These are phyloP conservation scores for Heteronetta atricapilla DNA, from an alignment of 2,113 vertebrate species.

Conservation along the genomic window DNA sequence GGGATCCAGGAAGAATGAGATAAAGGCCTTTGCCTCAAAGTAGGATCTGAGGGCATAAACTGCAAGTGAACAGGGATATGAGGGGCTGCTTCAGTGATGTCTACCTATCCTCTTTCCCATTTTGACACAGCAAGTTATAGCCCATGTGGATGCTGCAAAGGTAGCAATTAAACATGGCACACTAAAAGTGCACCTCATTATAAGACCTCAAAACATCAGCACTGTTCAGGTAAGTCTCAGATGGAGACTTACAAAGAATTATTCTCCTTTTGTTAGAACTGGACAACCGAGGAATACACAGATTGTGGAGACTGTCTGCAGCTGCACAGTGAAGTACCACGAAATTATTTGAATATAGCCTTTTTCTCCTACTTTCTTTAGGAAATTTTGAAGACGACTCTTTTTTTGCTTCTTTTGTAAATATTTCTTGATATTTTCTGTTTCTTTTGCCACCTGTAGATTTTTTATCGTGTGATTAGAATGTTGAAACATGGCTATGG, in stretches of 20 bases:
- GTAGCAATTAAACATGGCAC: rapidly evolving
- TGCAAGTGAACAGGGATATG: background rate
- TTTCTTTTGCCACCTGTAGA: background rate
- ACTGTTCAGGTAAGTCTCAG: background rate
- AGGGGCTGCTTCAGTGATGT: background rate
- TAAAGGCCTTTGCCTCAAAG: background rate
- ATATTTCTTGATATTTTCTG: background rate
- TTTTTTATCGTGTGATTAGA: background rate
- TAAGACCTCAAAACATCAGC: background rate
- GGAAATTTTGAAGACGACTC: background rate
- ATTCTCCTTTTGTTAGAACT: background rate
- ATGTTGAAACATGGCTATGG: background rate
- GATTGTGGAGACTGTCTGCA: background rate
- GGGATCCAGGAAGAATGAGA: background rate
- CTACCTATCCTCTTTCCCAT: background rate
- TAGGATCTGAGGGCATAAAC: background rate
- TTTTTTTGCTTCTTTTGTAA: background rate
- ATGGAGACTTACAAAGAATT: background rate
- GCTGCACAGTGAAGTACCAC: background rate
- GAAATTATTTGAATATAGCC: background rate
- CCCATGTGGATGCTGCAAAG: background rate
- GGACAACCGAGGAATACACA: background rate
- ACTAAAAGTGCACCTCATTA: background rate
- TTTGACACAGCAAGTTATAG: background rate
- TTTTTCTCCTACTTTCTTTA: background rate